These are phyloP conservation scores for Apostichopus japonicus DNA, from an alignment of 35 echinoderm and acorn worm species.

Conservation along the genomic window DNA sequence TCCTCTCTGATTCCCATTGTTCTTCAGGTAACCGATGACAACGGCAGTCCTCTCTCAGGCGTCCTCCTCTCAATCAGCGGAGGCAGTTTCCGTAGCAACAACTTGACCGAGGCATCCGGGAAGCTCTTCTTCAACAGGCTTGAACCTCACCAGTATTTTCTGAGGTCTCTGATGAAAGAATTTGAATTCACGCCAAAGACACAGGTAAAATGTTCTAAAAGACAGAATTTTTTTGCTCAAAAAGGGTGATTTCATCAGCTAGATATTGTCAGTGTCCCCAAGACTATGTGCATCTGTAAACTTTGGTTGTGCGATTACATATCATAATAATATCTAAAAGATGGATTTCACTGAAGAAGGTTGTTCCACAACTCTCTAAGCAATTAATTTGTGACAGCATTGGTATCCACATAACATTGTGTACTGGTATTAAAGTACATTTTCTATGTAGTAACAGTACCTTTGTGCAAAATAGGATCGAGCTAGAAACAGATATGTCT, in stretches of 20 bases:
- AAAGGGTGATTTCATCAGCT: too few species aligned
- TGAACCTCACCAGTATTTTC: constrained; percentile 81
- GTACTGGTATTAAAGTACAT: too few species aligned
- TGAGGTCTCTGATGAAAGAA: constrained; percentile 89
- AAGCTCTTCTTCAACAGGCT: constrained; percentile 62
- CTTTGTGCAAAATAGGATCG: too few species aligned
- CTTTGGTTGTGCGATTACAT: too few species aligned
- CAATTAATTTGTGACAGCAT: too few species aligned
- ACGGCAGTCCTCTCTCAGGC: constrained; percentile 66
- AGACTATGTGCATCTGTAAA: too few species aligned
- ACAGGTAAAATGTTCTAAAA: constrained; percentile 60
- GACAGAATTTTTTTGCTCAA: neutral
- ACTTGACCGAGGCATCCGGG: constrained; percentile 74
- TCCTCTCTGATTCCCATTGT: neutral
- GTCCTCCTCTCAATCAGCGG: constrained; percentile 95
- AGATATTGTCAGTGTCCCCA: neutral
- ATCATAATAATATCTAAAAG: too few species aligned
- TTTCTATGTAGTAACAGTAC: too few species aligned
- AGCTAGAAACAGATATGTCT: too few species aligned
- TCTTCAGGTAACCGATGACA: constrained; percentile 77
- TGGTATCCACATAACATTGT: too few species aligned
- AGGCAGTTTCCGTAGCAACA: constrained; percentile 94
- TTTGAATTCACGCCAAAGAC: constrained; percentile 91
- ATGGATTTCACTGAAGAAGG: too few species aligned
- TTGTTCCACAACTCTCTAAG: too few species aligned